Evolutionary conservation across 2,113 vertebrate genomes (phyloP).

Genomic region (Gyps fulvus): DNA sequence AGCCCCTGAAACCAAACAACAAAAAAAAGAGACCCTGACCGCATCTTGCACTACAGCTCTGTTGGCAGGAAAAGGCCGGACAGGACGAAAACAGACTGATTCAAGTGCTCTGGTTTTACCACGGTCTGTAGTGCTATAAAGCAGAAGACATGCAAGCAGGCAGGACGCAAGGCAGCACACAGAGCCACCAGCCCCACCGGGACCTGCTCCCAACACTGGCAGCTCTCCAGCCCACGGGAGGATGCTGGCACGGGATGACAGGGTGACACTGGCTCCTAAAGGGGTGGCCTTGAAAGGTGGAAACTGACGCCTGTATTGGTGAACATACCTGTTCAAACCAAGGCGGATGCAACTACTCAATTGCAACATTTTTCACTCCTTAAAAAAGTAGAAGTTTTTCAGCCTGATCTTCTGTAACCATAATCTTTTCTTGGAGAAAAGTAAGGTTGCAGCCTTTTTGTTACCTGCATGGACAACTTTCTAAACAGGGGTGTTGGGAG

Average conservation of each 20-base stretch:
- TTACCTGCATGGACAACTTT: neutral
- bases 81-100: fast-evolving
- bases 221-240: fast-evolving
- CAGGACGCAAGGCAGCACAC: fast-evolving
- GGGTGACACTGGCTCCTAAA: neutral
- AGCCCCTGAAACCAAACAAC: neutral
- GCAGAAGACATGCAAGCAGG: neutral
- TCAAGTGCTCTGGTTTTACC: neutral
- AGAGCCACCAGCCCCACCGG: neutral
- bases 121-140: neutral
- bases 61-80: fast-evolving
- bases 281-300: too few relatives aligned
- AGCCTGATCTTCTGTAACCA: neutral
- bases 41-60: neutral
- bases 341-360: fast-evolving
- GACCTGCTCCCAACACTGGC: neutral
- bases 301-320: neutral
- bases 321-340: neutral
- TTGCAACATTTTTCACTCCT: fast-evolving
- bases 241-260: neutral
- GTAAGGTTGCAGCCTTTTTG: neutral
- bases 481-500: neutral
- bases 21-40: neutral
- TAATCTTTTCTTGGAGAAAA: neutral
- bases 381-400: neutral